phyloP scores from a whole-genome alignment of 2,797 vertebrate genomes.

The Cuculus canorus region DNA sequence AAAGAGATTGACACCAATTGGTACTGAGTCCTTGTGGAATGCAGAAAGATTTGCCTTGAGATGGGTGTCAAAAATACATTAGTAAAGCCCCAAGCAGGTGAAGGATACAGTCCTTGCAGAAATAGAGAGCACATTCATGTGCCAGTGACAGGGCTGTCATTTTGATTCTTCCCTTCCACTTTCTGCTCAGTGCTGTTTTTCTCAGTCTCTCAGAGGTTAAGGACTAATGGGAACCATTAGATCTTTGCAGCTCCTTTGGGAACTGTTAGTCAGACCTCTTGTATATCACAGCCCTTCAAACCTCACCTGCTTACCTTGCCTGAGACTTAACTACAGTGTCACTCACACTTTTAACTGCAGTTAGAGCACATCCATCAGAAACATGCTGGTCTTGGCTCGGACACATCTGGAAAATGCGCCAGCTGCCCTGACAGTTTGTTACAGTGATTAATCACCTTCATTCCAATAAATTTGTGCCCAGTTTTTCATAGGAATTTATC shows the following conservation, averaged over 20 bases:
- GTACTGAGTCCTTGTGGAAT: neutral
- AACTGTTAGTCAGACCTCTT: slow-evolving; percentile 38
- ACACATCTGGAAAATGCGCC: slow-evolving; percentile 8
- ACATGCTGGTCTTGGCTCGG: neutral
- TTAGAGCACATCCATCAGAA: neutral
- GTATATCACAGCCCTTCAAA: slow-evolving; percentile 24
- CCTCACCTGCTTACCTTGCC: neutral
- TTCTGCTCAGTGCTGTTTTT: slow-evolving; percentile 26
- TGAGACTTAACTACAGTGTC: neutral
- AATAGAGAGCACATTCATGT: neutral
- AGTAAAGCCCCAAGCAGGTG: neutral
- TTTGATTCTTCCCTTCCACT: neutral
- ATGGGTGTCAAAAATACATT: neutral
- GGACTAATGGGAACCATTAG: slow-evolving; percentile 49
- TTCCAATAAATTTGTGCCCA: slow-evolving; percentile 28
- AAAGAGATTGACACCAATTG: neutral
- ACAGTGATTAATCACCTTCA: slow-evolving; percentile 48
- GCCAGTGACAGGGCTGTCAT: neutral
- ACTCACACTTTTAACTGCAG: neutral
- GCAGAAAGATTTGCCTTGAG: neutral
- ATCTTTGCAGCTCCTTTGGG: slow-evolving; percentile 32
- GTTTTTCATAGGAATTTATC: slow-evolving; percentile 37
- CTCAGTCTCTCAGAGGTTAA: slow-evolving; percentile 13
- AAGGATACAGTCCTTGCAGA: neutral
- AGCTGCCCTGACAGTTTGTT: neutral